phyloP scores from a whole-genome alignment of 2,113 vertebrate species.

The Ceyx cyanopectus region DNA sequence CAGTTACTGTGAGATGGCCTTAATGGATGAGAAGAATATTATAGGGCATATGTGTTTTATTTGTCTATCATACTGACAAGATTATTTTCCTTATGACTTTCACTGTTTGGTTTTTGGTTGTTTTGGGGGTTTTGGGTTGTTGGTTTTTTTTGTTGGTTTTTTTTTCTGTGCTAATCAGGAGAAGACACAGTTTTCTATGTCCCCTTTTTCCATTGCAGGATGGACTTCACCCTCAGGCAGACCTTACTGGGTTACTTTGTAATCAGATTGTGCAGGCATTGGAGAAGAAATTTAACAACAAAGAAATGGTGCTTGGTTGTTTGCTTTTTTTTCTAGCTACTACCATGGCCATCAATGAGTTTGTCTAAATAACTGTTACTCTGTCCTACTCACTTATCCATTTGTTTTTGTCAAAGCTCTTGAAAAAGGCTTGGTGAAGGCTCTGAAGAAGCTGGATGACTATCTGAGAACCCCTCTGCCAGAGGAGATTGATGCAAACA shows the following conservation, averaged over 20 bases:
- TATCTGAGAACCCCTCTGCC: slow-evolving; percentile 89
- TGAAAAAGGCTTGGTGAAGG: slow-evolving; percentile 87
- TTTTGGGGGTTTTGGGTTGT: no score
- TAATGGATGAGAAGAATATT: background rate
- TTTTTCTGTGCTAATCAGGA: background rate
- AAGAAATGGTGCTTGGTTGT: background rate
- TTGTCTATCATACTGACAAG: background rate
- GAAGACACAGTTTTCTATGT: background rate
- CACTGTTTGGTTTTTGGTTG: background rate
- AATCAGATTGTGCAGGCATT: background rate
- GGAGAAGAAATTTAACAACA: background rate
- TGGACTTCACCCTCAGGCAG: background rate
- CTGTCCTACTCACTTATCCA: background rate
- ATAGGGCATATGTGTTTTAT: background rate
- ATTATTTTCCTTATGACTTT: background rate
- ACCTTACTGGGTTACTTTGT: background rate
- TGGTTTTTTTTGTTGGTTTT: background rate
- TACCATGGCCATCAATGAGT: no score
- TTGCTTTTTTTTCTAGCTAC: background rate
- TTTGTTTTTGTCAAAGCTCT: slow-evolving; percentile 76
- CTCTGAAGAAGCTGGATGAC: slow-evolving; percentile 91
- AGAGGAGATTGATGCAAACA: slow-evolving; percentile 90
- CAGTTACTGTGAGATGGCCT: background rate
- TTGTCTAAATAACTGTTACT: background rate
- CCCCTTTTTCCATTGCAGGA: background rate